phyloP scores from a whole-genome alignment of 2,797 vertebrate species.

The Varecia variegata region DNA sequence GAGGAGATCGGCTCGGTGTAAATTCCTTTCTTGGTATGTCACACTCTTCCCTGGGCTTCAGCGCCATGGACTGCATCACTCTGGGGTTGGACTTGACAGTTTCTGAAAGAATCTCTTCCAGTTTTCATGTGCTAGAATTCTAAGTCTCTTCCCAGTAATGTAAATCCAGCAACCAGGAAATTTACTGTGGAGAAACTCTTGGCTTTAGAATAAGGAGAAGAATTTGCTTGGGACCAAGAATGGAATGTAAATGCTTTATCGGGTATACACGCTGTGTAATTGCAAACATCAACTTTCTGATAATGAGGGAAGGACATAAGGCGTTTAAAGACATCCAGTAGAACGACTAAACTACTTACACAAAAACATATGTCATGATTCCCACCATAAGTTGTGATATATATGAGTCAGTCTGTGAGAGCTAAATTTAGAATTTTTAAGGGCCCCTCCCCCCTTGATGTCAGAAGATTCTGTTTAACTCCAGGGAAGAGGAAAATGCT shows the following conservation, averaged over 20 bases:
- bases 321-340: constrained; percentile 47
- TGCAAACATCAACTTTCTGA: constrained; percentile 40
- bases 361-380: constrained; percentile 51
- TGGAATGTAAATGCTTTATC: neutral
- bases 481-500: neutral
- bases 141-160: neutral
- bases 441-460: neutral
- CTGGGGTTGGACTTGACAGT: neutral
- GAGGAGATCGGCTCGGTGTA: neutral
- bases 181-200: constrained; percentile 5
- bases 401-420: constrained; percentile 43
- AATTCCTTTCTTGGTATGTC: neutral
- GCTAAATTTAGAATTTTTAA: constrained; percentile 3
- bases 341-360: constrained; percentile 42
- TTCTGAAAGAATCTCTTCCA: neutral
- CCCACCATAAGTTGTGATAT: constrained; percentile 8
- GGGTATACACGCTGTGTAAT: neutral
- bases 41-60: neutral
- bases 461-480: constrained; percentile 28
- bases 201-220: neutral
- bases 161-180: neutral
- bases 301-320: constrained; percentile 42
- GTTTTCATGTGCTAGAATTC: neutral
- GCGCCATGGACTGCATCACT: neutral
- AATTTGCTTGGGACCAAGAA: neutral